These are phyloP conservation scores for Drosophila ogumai DNA, from an alignment of 1,140 invertebrate genomes.

Conservation along the genomic window DNA sequence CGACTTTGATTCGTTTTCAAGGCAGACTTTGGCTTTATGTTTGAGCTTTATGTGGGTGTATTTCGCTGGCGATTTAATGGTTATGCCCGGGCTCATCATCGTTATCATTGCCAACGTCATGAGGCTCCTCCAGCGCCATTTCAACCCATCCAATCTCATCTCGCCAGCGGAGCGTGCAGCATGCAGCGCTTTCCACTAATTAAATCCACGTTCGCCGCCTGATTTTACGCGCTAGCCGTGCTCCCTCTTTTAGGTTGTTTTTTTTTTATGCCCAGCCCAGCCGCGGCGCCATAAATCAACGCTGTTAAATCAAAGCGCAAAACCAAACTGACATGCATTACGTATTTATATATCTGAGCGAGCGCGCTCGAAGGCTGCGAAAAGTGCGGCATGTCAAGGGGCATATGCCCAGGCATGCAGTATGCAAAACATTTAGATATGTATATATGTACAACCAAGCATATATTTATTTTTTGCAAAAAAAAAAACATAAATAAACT, in stretches of 20 bases:
- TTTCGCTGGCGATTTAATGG: constrained; percentile 54
- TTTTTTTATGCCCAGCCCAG: constrained; percentile 13
- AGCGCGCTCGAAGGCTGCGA: constrained; percentile 26
- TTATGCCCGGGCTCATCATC: constrained; percentile 29
- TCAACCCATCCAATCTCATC: constrained; percentile 31
- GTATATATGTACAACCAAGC: constrained; percentile 1
- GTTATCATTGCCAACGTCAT: constrained; percentile 28
- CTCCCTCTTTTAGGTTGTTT: background rate
- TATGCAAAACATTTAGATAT: constrained; percentile 42
- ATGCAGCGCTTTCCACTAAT: constrained; percentile 44
- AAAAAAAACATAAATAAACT: constrained; percentile 16
- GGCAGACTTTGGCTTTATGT: constrained; percentile 18
- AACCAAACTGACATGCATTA: constrained; percentile 81
- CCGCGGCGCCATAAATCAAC: constrained; percentile 68
- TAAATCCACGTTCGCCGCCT: constrained; percentile 28
- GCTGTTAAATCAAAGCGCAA: constrained; percentile 79
- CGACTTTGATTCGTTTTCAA: constrained; percentile 31
- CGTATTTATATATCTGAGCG: constrained; percentile 70
- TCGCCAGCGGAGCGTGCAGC: constrained; percentile 41
- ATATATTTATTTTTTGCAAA: constrained; percentile 17
- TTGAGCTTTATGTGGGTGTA: constrained; percentile 17
- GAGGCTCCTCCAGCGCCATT: constrained; percentile 10
- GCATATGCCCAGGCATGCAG: constrained; percentile 1
- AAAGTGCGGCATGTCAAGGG: constrained; percentile 24
- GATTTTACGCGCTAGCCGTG: constrained; percentile 26